A percentile compares a stretch with the other conserved stretches of the same genome.
Evolutionary conservation across 2,888 invertebrate genomes (phyloP).

Genomic region (Dryobota labecula): DNA sequence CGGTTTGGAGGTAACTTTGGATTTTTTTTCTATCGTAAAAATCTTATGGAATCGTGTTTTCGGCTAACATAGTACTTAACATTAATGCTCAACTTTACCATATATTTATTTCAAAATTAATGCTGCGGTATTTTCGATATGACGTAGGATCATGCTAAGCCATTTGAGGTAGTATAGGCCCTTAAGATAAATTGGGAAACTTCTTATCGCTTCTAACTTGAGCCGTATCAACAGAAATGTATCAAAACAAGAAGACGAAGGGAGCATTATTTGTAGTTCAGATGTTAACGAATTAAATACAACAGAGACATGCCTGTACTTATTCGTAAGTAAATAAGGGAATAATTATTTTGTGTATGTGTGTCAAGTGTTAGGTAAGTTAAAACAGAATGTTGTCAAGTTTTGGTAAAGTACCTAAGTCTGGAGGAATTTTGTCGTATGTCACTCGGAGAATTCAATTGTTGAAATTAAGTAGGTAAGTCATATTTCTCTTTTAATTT

Average conservation of each 20-base stretch:
- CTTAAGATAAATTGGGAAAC: not conserved
- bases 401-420: not conserved
- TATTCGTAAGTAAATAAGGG: slow-evolving; percentile 34
- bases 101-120: no score
- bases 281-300: slow-evolving; percentile 45
- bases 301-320: slow-evolving; percentile 4
- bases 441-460: not conserved
- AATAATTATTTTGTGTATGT: slow-evolving; percentile 9
- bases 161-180: no score
- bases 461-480: not conserved
- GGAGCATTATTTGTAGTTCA: slow-evolving; percentile 41
- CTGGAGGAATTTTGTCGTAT: not conserved
- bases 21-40: no score
- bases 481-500: not conserved
- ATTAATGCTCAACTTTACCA: no score
- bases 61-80: no score
- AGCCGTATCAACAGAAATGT: slow-evolving; percentile 1
- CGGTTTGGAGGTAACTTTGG: no score
- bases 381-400: not conserved
- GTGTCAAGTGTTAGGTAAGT: not conserved
- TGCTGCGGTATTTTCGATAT: no score
- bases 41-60: no score
- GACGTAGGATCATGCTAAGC: no score
- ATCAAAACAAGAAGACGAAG: slow-evolving; percentile 30
- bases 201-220: slow-evolving; percentile 1